Conservation (phyloP, 2,888 invertebrate species). For the Dilophus febrilis region DNA sequence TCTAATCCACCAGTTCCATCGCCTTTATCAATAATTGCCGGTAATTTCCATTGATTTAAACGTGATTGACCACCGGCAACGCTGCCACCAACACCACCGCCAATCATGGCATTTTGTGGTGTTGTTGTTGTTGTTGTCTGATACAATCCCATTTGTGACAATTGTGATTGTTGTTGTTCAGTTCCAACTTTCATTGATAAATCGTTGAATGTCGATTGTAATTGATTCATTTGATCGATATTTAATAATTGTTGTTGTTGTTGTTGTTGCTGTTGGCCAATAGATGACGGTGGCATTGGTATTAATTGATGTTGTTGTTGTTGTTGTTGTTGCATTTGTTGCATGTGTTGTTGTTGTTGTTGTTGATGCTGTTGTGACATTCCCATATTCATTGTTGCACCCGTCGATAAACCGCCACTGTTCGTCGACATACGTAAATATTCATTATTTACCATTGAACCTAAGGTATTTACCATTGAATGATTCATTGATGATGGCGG, state of each 20-base stretch:
- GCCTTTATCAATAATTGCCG: conserved; percentile 70
- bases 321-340: too few relatives aligned
- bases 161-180: conserved; percentile 22
- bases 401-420: too few relatives aligned
- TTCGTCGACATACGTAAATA: conserved; percentile 42
- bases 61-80: conserved; percentile 59
- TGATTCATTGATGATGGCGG: conserved; percentile 25
- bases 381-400: too few relatives aligned
- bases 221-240: conserved; percentile 61
- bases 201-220: conserved; percentile 67
- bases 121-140: conserved; percentile 34
- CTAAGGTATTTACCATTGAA: conserved; percentile 15
- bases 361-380: too few relatives aligned
- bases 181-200: conserved; percentile 40
- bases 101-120: conserved; percentile 27
- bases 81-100: too few relatives aligned
- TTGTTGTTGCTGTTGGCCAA: too few relatives aligned
- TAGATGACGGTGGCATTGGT: too few relatives aligned
- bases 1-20: conserved; percentile 42
- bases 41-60: conserved; percentile 83
- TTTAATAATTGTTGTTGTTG: too few relatives aligned
- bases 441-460: conserved; percentile 23
- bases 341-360: too few relatives aligned
- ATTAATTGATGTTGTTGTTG: too few relatives aligned
- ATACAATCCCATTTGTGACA: too few relatives aligned